Conservation (phyloP, 92 coral and sea anemone genomes). For the Porites cylindrica region DNA sequence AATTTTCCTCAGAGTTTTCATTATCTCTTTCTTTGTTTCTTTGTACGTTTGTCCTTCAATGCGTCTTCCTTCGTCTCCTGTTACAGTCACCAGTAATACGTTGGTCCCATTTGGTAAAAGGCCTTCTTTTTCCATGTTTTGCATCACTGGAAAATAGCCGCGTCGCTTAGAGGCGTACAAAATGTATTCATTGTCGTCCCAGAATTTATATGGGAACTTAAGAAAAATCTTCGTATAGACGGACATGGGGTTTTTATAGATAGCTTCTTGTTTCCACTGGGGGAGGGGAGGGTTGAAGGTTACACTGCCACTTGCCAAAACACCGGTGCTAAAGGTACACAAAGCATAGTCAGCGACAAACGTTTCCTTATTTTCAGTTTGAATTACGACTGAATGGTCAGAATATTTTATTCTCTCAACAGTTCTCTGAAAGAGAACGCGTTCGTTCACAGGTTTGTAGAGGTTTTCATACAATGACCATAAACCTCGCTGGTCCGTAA, state of each 20-base stretch:
- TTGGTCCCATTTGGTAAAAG: conserved; percentile 56
- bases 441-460: neutral
- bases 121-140: conserved; percentile 52
- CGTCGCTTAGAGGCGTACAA: conserved; percentile 20
- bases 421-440: neutral
- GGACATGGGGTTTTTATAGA: conserved; percentile 4
- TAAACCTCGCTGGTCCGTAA: conserved; percentile 7
- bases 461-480: conserved; percentile 31
- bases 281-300: conserved; percentile 35
- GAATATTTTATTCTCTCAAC: conserved; percentile 14
- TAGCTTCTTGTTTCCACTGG: conserved; percentile 36
- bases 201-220: conserved; percentile 28
- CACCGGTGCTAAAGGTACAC: conserved; percentile 40
- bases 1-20: conserved; percentile 63
- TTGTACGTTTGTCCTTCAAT: conserved; percentile 71
- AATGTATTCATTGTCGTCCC: conserved; percentile 44
- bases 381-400: neutral
- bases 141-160: conserved; percentile 20
- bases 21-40: conserved; percentile 71
- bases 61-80: conserved; percentile 79
- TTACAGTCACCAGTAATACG: conserved; percentile 72
- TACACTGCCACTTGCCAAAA: conserved; percentile 16
- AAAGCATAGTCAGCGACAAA: conserved; percentile 16
- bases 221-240: conserved; percentile 22
- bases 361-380: neutral